Percentiles rank a stretch among this genome's conserved stretches.
Conservation (phyloP, 1,140 invertebrate species). For the Drosophila eugracilis region DNA sequence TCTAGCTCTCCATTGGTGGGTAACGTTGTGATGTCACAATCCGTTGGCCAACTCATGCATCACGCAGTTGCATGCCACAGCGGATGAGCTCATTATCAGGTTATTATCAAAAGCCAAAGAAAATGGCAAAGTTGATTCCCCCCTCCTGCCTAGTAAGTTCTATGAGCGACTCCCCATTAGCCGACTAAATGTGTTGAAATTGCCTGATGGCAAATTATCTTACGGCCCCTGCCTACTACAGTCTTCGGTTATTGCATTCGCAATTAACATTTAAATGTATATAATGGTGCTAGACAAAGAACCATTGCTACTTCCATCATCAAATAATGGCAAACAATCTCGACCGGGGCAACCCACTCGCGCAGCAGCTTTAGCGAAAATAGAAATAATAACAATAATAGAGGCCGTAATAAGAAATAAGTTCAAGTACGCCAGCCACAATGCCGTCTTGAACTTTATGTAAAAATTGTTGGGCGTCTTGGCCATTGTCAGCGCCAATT, state of each 20-base stretch:
- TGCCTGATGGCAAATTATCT: conserved; percentile 64
- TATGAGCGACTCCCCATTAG: conserved; percentile 34
- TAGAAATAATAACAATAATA: conserved; percentile 53
- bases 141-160: neutral
- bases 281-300: conserved; percentile 65
- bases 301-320: conserved; percentile 54
- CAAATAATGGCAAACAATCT: conserved; percentile 75
- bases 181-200: conserved; percentile 56
- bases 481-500: conserved; percentile 73
- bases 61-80: conserved; percentile 44
- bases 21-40: conserved; percentile 62
- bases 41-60: conserved; percentile 58
- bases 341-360: conserved; percentile 55
- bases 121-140: too few relatives aligned
- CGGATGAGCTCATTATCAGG: conserved; percentile 74
- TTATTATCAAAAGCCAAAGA: conserved; percentile 58
- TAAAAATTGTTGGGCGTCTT: conserved; percentile 68
- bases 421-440: conserved; percentile 64
- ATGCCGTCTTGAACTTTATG: conserved; percentile 70
- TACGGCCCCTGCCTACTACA: conserved; percentile 39
- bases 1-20: conserved; percentile 14
- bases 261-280: conserved; percentile 73
- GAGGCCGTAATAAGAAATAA: conserved; percentile 57
- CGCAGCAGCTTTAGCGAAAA: conserved; percentile 27
- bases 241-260: conserved; percentile 41